A percentile compares a stretch with the other conserved stretches of the same genome.
These are phyloP conservation scores for Lithophane leautieri DNA, from an alignment of 2,888 invertebrate genomes.

Conservation along the genomic window DNA sequence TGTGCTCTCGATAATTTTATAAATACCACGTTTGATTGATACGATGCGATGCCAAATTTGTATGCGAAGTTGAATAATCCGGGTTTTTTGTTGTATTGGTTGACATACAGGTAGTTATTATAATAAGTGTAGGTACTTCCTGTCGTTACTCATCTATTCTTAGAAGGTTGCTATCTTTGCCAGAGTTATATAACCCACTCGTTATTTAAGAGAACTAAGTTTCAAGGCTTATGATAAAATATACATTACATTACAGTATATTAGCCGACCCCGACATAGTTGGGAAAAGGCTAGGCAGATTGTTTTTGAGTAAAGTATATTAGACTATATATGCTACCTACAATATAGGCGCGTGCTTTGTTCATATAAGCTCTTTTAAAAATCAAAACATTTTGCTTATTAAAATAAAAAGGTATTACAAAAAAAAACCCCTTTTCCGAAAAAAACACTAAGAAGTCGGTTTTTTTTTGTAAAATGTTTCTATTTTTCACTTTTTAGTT, in stretches of 20 bases:
- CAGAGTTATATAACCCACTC: neutral
- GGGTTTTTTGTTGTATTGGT: constrained; percentile 32
- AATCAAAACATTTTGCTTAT: neutral
- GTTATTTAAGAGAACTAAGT: neutral
- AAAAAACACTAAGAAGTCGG: too few species aligned
- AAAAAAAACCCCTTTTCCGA: too few species aligned
- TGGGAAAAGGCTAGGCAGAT: too few species aligned
- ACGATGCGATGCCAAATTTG: constrained; percentile 63
- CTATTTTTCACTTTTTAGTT: too few species aligned
- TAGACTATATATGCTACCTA: neutral
- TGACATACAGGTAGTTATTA: constrained; percentile 32
- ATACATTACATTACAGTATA: neutral
- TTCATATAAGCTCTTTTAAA: too few species aligned
- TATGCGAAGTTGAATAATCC: constrained; percentile 64
- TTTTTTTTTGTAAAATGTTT: too few species aligned
- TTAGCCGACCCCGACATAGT: too few species aligned
- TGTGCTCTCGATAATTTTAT: constrained; percentile 80
- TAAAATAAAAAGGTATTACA: too few species aligned
- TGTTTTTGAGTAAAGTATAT: too few species aligned
- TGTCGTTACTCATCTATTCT: constrained; percentile 1
- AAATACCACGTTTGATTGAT: constrained; percentile 74
- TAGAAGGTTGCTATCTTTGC: neutral
- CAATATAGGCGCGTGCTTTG: neutral
- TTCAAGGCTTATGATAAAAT: constrained; percentile 3
- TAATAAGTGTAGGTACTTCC: constrained; percentile 26